These are phyloP conservation scores for Globodera rostochiensis DNA, from an alignment of 1,140 invertebrate genomes.

Conservation along the genomic window DNA sequence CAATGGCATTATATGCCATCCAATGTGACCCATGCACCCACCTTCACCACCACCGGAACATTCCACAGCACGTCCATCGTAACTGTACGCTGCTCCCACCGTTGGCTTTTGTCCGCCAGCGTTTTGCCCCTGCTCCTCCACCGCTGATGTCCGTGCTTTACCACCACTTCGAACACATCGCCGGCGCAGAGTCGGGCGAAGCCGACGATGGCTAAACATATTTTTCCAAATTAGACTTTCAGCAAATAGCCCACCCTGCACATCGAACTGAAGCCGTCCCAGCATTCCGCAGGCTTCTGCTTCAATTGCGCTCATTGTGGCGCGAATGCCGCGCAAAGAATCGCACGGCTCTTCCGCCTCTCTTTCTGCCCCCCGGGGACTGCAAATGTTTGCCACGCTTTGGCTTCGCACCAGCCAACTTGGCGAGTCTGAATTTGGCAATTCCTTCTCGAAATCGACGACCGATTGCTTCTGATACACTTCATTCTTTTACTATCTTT, in stretches of 20 bases:
- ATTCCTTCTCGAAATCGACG: too few species aligned
- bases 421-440: neutral
- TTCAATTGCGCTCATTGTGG: conserved; percentile 42
- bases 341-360: neutral
- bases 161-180: conserved; percentile 72
- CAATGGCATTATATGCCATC: too few species aligned
- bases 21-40: conserved; percentile 48
- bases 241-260: conserved; percentile 40
- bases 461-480: too few species aligned
- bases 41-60: conserved; percentile 71
- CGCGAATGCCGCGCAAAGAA: neutral
- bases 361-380: neutral
- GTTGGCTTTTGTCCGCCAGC: conserved; percentile 70
- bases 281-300: conserved; percentile 46
- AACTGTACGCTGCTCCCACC: conserved; percentile 70
- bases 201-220: conserved; percentile 51
- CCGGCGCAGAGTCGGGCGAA: conserved; percentile 50
- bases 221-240: too few species aligned
- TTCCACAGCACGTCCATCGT: conserved; percentile 68
- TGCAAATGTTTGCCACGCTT: neutral
- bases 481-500: too few species aligned
- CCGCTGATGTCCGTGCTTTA: conserved; percentile 72
- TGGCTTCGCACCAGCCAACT: neutral
- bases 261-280: conserved; percentile 46
- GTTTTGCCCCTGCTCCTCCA: conserved; percentile 72